Conservation (phyloP, 2,797 vertebrate genomes). For the Tragopan temminckii region DNA sequence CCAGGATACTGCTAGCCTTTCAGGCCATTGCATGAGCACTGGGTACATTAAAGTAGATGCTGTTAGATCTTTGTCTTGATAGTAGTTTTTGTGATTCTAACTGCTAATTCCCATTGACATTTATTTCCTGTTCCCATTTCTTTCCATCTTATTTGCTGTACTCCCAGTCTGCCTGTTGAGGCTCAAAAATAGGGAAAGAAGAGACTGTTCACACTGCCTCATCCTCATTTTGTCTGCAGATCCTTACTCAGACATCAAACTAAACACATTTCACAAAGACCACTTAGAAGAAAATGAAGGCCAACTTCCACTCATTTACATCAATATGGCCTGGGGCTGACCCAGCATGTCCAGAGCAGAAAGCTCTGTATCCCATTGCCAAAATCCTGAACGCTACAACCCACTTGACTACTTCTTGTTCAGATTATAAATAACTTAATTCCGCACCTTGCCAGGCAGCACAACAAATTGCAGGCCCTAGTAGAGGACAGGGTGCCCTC, state of each 20-base stretch:
- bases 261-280: neutral
- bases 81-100: neutral
- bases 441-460: slow-evolving; percentile 10
- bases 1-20: too few species aligned
- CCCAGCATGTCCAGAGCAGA: neutral
- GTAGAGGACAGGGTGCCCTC: neutral
- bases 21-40: neutral
- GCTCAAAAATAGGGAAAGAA: neutral
- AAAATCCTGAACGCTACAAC: neutral
- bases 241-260: neutral
- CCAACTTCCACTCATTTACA: neutral
- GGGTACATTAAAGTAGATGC: neutral
- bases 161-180: neutral
- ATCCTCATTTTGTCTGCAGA: neutral
- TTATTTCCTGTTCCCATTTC: neutral
- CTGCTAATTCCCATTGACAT: neutral
- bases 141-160: neutral
- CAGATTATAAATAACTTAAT: slow-evolving; percentile 33
- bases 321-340: neutral
- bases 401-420: slow-evolving; percentile 26
- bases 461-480: neutral
- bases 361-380: slow-evolving; percentile 25
- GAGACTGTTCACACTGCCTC: neutral
- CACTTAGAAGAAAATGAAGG: neutral
- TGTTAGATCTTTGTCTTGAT: neutral